Evolutionary conservation across 2,888 invertebrate genomes (phyloP), one percentile per base, ranked within the genome.

Genomic region (Cremastobaeus sp.): DNA sequence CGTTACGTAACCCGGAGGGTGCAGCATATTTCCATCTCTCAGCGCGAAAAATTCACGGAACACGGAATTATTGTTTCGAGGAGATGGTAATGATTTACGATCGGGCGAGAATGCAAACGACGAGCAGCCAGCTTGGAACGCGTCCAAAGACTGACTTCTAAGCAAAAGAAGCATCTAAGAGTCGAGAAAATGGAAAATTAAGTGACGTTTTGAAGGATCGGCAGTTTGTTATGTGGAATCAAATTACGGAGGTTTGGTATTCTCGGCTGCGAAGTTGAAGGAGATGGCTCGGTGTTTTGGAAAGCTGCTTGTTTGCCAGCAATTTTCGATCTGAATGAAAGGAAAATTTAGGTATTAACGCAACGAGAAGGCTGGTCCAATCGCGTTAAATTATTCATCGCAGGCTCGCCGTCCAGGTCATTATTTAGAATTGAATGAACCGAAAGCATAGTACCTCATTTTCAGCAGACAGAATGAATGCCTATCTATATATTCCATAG

Each of bases 41-140:
- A 12, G 11, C 1, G 25, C 12, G 48, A 70, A 68, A 64, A 57
- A 32, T 64, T 32, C 15, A 37, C 59, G 47, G 54, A 59, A 59
- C 41, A 47, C 52, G 47, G 59, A 65, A 71, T 71, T 59, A 65
- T 72, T 72, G 71, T 72, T 66, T 60, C 48, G 57, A 48, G 25
- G 39, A 59, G 59, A 50, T 48, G 69, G 41, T 65, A 69, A 69
- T 74, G 74, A 70, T 74, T 74, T 65, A 74, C 45, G 65, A 65
- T 45, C 41, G 64, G 15, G 45, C 54, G 37, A 12, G 21, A 34
- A 70, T 55, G 74, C 55, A 60, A 66, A 66, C 37, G 55, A 74
- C 74, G 25, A 59, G 15, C 48, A 55, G 41, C 65, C 52, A 70
- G 43, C 14, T 74, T 74, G 74, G 74, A 74, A 32, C 18, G 9